Base-by-base conservation (phyloP, 2,113 vertebrate genomes). In the Felis chaus region DNA sequence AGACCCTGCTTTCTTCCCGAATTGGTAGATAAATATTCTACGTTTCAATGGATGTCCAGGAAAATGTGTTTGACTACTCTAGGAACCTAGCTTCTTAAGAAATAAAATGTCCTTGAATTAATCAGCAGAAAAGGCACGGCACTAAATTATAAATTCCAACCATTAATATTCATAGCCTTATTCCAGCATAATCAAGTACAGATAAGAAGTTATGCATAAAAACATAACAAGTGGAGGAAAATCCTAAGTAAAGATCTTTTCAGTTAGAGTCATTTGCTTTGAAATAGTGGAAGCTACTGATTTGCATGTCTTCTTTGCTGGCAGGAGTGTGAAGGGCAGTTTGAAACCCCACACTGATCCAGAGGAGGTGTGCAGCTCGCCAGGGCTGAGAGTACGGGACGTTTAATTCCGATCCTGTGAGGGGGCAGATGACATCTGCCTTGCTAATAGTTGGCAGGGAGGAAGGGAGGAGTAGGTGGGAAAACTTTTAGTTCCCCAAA, bases 61-160 rank as follows among this genome's bases (percentile, higher is more conserved):
- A 97, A 97, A 98, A 98, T 98, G 81, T 93, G n/a, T 98, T 98
- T 98, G 96, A 98, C 86, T 97, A 97, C 98, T 98, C 89, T 90
- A 98, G 97, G 97, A 99, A 97, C 76, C 90, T 94, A 92, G 89
- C 94, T 97, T 98, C 98, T 95, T 97, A 98, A 98, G 98, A 98
- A 98, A 97, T 98, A 97, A 98, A 98, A 98, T 98, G 99, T 98
- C 98, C 99, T 99, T 99, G 99, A 99, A 98, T 99, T 99, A 99
- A 99, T 99, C 98, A 99, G 98, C 89, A 98, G 98, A 98, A 98
- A 99, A 99, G 98, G 98, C 98, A 98, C 61, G 97, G 98, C 96
- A 98, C 98, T 99, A 98, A 98, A 99, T 99, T 99, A 99, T 99
- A 98, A 99, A 99, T 99, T 99, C 98, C 87, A 96, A 3, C 88